Evolutionary conservation across 2,888 invertebrate species (phyloP).

Genomic region (Tetragnatha montana): DNA sequence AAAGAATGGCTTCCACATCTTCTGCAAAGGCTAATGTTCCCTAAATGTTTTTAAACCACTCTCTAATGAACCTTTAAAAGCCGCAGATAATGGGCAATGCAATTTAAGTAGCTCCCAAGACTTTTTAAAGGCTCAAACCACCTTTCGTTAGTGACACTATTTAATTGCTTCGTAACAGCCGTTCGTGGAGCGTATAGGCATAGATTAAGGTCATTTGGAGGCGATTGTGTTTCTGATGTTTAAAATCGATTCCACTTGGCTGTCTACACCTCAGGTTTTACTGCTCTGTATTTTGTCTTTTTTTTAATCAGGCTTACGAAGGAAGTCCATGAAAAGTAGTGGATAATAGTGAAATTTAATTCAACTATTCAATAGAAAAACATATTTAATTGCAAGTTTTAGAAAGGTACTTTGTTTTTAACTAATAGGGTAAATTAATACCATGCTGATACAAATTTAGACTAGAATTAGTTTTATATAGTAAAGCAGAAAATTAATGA

Average conservation of each 20-base stretch:
- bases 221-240: background rate
- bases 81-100: background rate
- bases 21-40: background rate
- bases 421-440: too few species aligned
- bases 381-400: too few species aligned
- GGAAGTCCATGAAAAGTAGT: too few species aligned
- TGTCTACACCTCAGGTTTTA: background rate
- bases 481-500: too few species aligned
- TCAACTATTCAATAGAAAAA: too few species aligned
- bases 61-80: slow-evolving; percentile 1
- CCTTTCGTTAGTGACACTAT: background rate
- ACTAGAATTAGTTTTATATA: too few species aligned
- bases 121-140: background rate
- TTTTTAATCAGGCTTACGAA: too few species aligned
- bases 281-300: too few species aligned
- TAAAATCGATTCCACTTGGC: background rate
- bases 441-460: too few species aligned
- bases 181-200: background rate
- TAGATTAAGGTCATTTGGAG: background rate
- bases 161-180: background rate
- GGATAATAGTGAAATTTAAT: too few species aligned
- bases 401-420: too few species aligned
- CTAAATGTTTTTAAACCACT: background rate
- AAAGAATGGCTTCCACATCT: too few species aligned
- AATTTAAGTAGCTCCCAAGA: background rate